A percentile compares a stretch with the other conserved stretches of the same genome.
These are phyloP conservation scores for Drosophila bunnanda DNA, from an alignment of 2,888 invertebrate species.

Conservation along the genomic window DNA sequence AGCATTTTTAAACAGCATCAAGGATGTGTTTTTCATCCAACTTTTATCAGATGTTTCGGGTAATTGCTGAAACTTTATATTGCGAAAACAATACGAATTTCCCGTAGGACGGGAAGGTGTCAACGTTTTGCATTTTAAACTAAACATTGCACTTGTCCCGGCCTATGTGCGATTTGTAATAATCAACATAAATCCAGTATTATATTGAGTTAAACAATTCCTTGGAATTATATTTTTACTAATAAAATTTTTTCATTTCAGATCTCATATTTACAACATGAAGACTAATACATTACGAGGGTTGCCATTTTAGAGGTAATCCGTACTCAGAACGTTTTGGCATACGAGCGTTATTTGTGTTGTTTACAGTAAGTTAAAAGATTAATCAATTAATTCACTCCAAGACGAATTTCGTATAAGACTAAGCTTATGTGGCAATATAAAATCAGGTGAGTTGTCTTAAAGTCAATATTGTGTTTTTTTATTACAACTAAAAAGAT, in stretches of 20 bases:
- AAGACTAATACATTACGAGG: background rate
- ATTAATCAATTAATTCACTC: too few relatives aligned
- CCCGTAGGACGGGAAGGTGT: slow-evolving; percentile 83
- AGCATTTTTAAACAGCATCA: slow-evolving; percentile 11
- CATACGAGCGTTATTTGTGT: too few relatives aligned
- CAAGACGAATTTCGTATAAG: too few relatives aligned
- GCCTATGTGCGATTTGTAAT: slow-evolving; percentile 86
- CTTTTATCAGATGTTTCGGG: slow-evolving; percentile 20
- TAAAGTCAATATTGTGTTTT: background rate
- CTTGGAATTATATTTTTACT: background rate
- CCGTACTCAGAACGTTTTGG: too few relatives aligned
- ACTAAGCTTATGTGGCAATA: background rate
- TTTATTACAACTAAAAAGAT: too few relatives aligned
- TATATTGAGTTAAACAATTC: too few relatives aligned
- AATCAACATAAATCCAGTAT: slow-evolving; percentile 11
- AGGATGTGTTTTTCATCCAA: slow-evolving; percentile 20
- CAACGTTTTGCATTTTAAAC: slow-evolving; percentile 83
- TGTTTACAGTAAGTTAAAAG: too few relatives aligned
- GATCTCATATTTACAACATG: slow-evolving; percentile 17
- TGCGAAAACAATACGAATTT: slow-evolving; percentile 53
- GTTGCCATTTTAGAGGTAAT: too few relatives aligned
- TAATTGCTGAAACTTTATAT: slow-evolving; percentile 58
- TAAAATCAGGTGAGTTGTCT: slow-evolving; percentile 15
- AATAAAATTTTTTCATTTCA: slow-evolving; percentile 5
- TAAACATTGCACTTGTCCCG: slow-evolving; percentile 89